phyloP scores from a whole-genome alignment of 1,140 invertebrate species.

The Oedothorax gibbosus region DNA sequence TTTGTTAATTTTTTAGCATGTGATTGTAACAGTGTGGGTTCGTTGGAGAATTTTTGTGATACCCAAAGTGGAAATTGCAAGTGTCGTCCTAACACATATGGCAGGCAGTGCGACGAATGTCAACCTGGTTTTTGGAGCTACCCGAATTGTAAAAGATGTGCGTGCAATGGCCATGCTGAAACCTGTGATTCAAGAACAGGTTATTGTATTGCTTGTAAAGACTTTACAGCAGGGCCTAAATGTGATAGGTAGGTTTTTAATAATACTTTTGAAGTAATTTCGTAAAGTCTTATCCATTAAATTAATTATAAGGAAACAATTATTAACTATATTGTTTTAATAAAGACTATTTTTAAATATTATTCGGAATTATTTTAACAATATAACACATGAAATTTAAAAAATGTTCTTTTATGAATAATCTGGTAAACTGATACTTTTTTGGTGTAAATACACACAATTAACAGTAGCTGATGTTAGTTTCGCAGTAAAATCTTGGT shows the following conservation, averaged over 20 bases:
- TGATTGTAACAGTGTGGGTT: constrained; percentile 94
- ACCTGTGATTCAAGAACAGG: constrained; percentile 92
- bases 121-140: constrained; percentile 96
- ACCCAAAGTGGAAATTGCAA: constrained; percentile 91
- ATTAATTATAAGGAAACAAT: too few species aligned
- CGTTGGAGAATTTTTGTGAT: constrained; percentile 96
- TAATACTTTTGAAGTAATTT: background rate
- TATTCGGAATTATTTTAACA: too few species aligned
- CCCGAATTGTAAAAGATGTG: constrained; percentile 92
- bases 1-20: constrained; percentile 75
- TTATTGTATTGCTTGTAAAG: constrained; percentile 88
- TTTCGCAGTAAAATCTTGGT: too few species aligned
- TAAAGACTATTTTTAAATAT: too few species aligned
- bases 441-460: too few species aligned
- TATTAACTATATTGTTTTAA: too few species aligned
- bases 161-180: constrained; percentile 97
- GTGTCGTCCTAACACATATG: constrained; percentile 93
- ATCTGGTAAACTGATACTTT: too few species aligned
- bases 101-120: constrained; percentile 92
- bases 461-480: too few species aligned
- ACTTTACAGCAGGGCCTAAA: constrained; percentile 86
- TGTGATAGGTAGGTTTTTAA: constrained; percentile 79
- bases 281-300: too few species aligned
- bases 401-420: too few species aligned
- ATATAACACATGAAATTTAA: too few species aligned